Base-by-base conservation (phyloP, 2,888 invertebrate species). In the Gerris lacustris region DNA sequence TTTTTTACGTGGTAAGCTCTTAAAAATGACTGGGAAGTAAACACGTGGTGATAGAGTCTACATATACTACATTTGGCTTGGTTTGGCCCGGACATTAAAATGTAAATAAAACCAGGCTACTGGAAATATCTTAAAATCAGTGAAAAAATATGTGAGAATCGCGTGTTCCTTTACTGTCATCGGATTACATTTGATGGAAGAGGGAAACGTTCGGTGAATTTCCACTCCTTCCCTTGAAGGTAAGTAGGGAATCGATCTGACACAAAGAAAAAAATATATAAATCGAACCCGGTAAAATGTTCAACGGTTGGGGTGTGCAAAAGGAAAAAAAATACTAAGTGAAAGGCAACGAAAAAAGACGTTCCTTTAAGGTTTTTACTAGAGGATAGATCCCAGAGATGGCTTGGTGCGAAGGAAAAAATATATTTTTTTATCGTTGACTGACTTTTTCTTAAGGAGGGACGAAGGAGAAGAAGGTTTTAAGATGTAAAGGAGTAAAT, bases 371-470 rank as follows among this genome's bases (percentile, higher is more conserved):
- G 55, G 55, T 55, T 55, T 55, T 55, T 55, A 55, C 55, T 55
- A 55, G 55, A 55, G 31, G 31, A 31, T 31, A 31, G 31, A 31
- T 31, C 31, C 31, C 31, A 31, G 15, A 55, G 55, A 55, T 55
- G 55, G 55, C 15, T 55, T 15, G 9, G 55, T 55, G 55, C 55
- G 9, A 15, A 55, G 55, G 55, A 15, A 55, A 31, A 55, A 55
- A 55, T 55, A 55, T 55, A 55, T 55, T 55, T 55, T 31, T 55
- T 55, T 55, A 55, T 55, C 55, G 55, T 55, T 55, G 55, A 55
- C 55, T 55, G 55, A 55, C 55, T 55, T 55, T 15, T 55, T 55
- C 55, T 55, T 55, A 11, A 55, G 11, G 11, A 15, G 55, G 55
- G 9, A 55, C 55, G 11, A 15, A 15, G 55, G 9, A 55, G 55